These are phyloP conservation scores for Arrhamphus sclerolepis DNA, from an alignment of 2,797 vertebrate genomes.

Conservation along the genomic window DNA sequence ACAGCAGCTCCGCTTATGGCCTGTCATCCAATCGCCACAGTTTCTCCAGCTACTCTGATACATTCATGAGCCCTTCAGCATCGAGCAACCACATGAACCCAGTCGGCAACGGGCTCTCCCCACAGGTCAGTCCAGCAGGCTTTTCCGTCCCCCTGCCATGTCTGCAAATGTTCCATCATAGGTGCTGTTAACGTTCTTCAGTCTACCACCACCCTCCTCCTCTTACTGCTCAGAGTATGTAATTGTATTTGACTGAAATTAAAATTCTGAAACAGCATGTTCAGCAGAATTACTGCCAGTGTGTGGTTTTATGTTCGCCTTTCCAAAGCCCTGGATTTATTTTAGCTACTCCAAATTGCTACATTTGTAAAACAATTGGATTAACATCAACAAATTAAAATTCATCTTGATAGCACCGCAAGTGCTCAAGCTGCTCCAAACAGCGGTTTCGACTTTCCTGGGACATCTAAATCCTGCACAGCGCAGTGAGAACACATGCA, in stretches of 20 bases:
- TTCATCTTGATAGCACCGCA: constrained; percentile 80
- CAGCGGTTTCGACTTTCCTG: constrained; percentile 79
- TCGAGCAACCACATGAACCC: constrained; percentile 97
- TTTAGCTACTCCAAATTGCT: constrained; percentile 78
- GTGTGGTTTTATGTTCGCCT: constrained; percentile 74
- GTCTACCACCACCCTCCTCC: constrained; percentile 26
- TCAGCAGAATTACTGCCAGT: constrained; percentile 71
- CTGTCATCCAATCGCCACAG: constrained; percentile 90
- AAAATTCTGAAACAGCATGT: constrained; percentile 72
- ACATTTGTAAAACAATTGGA: constrained; percentile 85
- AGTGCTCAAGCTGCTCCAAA: constrained; percentile 76
- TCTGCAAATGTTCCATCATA: constrained; percentile 11
- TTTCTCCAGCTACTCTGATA: constrained; percentile 98
- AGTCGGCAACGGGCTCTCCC: constrained; percentile 96
- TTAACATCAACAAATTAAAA: constrained; percentile 85
- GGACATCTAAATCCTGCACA: constrained; percentile 77
- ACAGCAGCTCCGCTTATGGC: constrained; percentile 89
- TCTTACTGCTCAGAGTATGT: constrained; percentile 50
- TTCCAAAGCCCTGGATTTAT: constrained; percentile 80
- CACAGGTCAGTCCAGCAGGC: constrained; percentile 85
- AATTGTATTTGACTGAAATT: constrained; percentile 74
- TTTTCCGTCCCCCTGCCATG: not conserved
- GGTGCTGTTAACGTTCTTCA: constrained; percentile 19
- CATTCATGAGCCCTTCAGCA: constrained; percentile 94
- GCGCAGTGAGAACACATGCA: constrained; percentile 76